Base-by-base conservation (phyloP, 2,113 vertebrate genomes). In the Saccopteryx bilineata region DNA sequence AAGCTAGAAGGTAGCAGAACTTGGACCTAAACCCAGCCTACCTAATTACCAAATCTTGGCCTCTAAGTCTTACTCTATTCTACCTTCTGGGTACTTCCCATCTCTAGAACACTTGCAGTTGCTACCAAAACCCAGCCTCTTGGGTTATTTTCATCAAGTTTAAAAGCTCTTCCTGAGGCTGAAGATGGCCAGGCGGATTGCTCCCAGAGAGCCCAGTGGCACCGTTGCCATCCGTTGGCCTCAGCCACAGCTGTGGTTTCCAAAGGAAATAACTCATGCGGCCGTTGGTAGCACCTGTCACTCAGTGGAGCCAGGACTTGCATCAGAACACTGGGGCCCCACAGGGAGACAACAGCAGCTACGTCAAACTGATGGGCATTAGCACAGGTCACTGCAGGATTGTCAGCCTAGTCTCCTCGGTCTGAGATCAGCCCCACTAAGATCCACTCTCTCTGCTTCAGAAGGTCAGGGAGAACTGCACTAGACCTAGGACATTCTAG, bases 171-270 rank as follows among this genome's bases (percentile, higher is more conserved):
- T 74, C 88, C 92, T 93, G 56, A 97, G 74, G 61, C 31, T 90
- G 71, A 95, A 92, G 68, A 92, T 23, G 18, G 95, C 92, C 91
- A 87, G 63, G 82, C 1, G 56, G 74, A 28, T 66, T 50, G 46
- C 17, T 91, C 96, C 94, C 94, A 81, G 93, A 92, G 61, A 98
- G 82, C 76, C 93, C 72, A 60, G 96, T 46, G 95, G 91, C 94
- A 97, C 94, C 89, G 96, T 97, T 97, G 91, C 91, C 79, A 93
- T 96, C 96, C 97, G 97, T 98, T 98, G 95, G 96, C 97, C 96
- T 97, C 89, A 81, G 96, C 97, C 97, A 97, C 97, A 98, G 96
- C 96, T 97, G 97, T 98, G 97, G 97, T 98, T 97, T 98, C 97
- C 97, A 97, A 97, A 98, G 97, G 97, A 98, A 98, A 96, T 95